Percentiles rank a stretch among this genome's conserved stretches.
Conservation (phyloP, 2,888 invertebrate genomes). For the Drosophila mettleri region DNA sequence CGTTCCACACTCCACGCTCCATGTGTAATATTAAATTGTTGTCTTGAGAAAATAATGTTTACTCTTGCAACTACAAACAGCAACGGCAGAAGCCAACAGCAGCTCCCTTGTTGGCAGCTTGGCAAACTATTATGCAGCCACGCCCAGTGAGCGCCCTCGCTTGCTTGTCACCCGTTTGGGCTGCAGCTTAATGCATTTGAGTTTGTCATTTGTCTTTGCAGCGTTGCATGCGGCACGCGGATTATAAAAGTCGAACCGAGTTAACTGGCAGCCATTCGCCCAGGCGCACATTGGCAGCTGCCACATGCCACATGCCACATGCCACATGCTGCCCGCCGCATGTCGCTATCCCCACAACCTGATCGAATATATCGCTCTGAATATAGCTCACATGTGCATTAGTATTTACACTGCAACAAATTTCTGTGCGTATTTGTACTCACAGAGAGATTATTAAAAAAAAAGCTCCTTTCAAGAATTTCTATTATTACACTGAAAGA, state of each 20-base stretch:
- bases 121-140: neutral
- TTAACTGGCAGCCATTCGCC: constrained; percentile 59
- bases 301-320: constrained; percentile 36
- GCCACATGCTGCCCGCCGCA: too few species aligned
- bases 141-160: constrained; percentile 3
- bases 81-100: constrained; percentile 35
- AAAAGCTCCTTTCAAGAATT: too few species aligned
- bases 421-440: too few species aligned
- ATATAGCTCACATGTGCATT: constrained; percentile 8
- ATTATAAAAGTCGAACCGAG: constrained; percentile 78
- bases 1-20: constrained; percentile 42
- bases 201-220: constrained; percentile 76
- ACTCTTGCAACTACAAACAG: constrained; percentile 59
- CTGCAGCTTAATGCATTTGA: constrained; percentile 74
- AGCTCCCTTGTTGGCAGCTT: constrained; percentile 13
- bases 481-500: neutral
- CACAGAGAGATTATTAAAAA: too few species aligned
- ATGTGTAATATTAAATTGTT: constrained; percentile 78
- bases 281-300: constrained; percentile 44
- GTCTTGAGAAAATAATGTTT: constrained; percentile 77
- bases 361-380: constrained; percentile 41
- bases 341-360: constrained; percentile 10
- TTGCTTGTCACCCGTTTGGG: constrained; percentile 3
- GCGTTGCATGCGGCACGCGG: constrained; percentile 67
- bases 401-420: constrained; percentile 3